phyloP scores from a whole-genome alignment of 1,140 invertebrate genomes.

The Leptopilina clavipes region DNA sequence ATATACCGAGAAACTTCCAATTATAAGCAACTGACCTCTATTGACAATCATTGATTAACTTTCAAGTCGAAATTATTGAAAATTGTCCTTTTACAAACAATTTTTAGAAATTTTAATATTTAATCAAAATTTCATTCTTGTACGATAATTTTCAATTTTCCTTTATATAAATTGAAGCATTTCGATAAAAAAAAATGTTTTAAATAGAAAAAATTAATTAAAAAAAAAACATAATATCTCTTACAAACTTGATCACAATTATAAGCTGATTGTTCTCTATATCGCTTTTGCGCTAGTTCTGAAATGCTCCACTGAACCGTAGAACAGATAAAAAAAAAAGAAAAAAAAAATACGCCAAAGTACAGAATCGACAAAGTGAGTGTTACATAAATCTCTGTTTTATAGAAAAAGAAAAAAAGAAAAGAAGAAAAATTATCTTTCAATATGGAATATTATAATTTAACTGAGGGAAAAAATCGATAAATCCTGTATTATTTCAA shows the following conservation, averaged over 20 bases:
- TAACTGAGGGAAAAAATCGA: neutral
- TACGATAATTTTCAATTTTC: too few species aligned
- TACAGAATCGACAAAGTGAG: neutral
- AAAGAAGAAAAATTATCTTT: neutral
- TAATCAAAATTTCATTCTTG: too few species aligned
- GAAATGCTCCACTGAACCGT: slow-evolving; percentile 9
- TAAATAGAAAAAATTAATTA: neutral
- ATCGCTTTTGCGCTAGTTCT: slow-evolving; percentile 11
- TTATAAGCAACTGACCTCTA: too few species aligned
- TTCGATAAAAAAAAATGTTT: neutral
- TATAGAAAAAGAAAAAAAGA: neutral
- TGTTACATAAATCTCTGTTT: neutral
- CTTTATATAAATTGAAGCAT: too few species aligned
- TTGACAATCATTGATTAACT: too few species aligned
- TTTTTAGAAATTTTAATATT: too few species aligned
- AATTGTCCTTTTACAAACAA: too few species aligned
- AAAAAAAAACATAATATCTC: neutral
- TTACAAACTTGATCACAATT: neutral
- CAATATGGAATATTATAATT: neutral
- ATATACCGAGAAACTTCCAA: too few species aligned
- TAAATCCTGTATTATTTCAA: neutral
- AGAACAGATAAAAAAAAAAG: neutral
- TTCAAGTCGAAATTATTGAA: too few species aligned
- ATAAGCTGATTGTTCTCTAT: neutral
- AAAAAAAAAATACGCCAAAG: neutral